Evolutionary conservation across 2,888 invertebrate genomes (phyloP).

Genomic region (Hedychridium roseum): DNA sequence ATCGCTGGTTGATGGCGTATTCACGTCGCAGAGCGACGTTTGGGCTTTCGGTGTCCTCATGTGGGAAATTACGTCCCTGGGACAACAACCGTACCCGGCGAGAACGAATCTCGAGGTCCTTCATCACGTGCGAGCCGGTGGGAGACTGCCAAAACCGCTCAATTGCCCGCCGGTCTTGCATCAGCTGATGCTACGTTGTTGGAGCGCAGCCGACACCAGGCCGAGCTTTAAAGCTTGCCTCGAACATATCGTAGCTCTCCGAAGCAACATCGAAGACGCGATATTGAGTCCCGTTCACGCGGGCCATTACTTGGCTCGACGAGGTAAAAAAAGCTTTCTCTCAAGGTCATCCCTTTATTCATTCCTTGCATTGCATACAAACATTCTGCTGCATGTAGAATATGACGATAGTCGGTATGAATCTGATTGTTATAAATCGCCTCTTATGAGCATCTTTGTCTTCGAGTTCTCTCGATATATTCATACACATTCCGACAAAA

Average conservation of each 20-base stretch:
- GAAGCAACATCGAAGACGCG: slow-evolving; percentile 53
- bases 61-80: slow-evolving; percentile 97
- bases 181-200: slow-evolving; percentile 85
- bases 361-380: no score
- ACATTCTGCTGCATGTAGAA: no score
- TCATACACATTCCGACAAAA: no score
- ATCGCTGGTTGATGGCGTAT: slow-evolving; percentile 93
- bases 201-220: slow-evolving; percentile 84
- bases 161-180: slow-evolving; percentile 88
- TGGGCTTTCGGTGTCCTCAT: slow-evolving; percentile 95
- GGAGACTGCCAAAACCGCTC: slow-evolving; percentile 80
- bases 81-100: slow-evolving; percentile 96
- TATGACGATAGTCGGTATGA: no score
- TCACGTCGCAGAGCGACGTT: slow-evolving; percentile 95
- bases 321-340: no score
- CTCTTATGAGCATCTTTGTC: no score
- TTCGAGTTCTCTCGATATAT: no score
- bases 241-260: slow-evolving; percentile 62
- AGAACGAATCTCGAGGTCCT: slow-evolving; percentile 92
- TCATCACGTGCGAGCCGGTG: slow-evolving; percentile 87
- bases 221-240: slow-evolving; percentile 88
- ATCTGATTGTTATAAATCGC: no score
- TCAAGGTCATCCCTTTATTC: no score
- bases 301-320: slow-evolving; percentile 54
- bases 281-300: slow-evolving; percentile 55